Conservation (phyloP, 2,797 vertebrate species). For the Sebastes matsubarae region DNA sequence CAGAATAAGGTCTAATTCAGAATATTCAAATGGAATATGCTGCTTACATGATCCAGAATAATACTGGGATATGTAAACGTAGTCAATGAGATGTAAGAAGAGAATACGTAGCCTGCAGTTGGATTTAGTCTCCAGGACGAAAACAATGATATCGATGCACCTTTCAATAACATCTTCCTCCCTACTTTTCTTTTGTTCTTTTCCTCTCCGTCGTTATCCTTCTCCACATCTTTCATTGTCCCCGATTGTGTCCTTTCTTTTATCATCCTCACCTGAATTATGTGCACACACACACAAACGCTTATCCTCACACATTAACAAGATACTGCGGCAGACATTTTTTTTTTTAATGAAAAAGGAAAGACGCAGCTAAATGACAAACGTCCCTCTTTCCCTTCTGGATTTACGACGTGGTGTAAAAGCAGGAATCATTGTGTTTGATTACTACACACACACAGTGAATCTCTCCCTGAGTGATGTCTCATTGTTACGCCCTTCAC, state of each 20-base stretch:
- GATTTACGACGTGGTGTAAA: constrained; percentile 69
- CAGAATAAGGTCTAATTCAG: too few relatives aligned
- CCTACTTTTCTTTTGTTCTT: not conserved
- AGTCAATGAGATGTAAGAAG: not conserved
- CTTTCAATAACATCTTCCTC: not conserved
- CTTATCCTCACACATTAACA: constrained; percentile 7
- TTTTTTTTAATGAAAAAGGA: constrained; percentile 69
- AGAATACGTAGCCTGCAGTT: not conserved
- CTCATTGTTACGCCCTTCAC: constrained; percentile 76
- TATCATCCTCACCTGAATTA: not conserved
- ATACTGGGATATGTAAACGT: too few relatives aligned
- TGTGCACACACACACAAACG: not conserved
- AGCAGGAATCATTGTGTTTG: constrained; percentile 66
- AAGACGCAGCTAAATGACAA: constrained; percentile 64
- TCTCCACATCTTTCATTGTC: not conserved
- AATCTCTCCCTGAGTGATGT: constrained; percentile 58
- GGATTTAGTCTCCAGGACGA: not conserved
- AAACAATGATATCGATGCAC: not conserved
- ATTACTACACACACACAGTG: constrained; percentile 43
- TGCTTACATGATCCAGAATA: too few relatives aligned
- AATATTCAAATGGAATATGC: too few relatives aligned
- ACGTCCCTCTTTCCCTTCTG: constrained; percentile 48
- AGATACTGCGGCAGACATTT: constrained; percentile 40
- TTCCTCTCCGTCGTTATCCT: not conserved
- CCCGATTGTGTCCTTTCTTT: not conserved